Conservation (phyloP, 2,888 invertebrate species). For the Alviniconcha strummeri region DNA sequence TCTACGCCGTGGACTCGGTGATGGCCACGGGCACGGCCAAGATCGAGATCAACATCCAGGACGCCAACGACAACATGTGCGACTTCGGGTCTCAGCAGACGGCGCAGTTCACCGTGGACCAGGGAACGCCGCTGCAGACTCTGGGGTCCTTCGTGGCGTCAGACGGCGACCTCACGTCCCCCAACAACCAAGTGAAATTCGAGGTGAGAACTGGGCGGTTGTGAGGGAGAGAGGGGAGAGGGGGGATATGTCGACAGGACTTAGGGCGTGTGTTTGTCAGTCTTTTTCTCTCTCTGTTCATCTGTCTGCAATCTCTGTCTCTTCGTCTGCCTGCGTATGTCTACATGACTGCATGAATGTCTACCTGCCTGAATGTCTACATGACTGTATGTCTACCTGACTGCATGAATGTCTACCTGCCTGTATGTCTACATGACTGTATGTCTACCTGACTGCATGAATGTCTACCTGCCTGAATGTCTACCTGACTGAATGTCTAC, state of each 20-base stretch:
- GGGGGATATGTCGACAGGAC: not conserved
- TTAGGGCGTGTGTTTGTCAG: conserved; percentile 7
- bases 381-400: too few relatives aligned
- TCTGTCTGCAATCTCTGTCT: not conserved
- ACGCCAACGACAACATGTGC: conserved; percentile 45
- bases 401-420: too few relatives aligned
- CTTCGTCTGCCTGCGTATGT: not conserved
- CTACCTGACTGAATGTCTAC: too few relatives aligned
- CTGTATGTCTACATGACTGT: too few relatives aligned
- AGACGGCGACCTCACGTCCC: conserved; percentile 40
- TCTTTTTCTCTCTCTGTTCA: too few relatives aligned
- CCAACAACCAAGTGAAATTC: conserved; percentile 38
- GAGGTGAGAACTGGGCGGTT: conserved; percentile 8
- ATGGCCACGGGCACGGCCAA: conserved; percentile 35
- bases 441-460: too few relatives aligned
- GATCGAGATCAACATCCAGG: conserved; percentile 39
- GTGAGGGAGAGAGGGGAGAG: not conserved
- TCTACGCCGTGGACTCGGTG: conserved; percentile 38
- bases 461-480: too few relatives aligned
- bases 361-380: too few relatives aligned
- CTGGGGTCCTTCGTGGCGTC: conserved; percentile 31
- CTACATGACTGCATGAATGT: not conserved
- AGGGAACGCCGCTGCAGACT: conserved; percentile 32
- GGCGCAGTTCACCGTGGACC: conserved; percentile 32
- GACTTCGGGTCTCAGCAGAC: conserved; percentile 27